Percentiles rank a stretch among this genome's conserved stretches.
These are phyloP conservation scores for Lasiommata megera DNA, from an alignment of 2,888 invertebrate species.

Conservation along the genomic window DNA sequence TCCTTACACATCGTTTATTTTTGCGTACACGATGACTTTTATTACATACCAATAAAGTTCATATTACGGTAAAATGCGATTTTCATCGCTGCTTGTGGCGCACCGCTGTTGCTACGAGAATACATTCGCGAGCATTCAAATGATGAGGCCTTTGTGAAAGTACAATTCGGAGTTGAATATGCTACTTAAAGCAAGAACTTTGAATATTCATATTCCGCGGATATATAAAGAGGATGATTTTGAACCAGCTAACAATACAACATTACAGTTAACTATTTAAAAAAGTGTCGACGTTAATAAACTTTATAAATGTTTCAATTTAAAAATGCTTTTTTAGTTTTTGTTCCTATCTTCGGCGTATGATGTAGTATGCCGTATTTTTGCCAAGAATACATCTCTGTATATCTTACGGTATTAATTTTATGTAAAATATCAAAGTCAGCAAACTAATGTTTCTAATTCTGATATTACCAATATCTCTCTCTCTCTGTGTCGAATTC, in stretches of 20 bases:
- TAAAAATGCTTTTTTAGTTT: too few relatives aligned
- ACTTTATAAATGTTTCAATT: too few relatives aligned
- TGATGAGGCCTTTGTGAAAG: constrained; percentile 36
- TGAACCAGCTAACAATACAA: background rate
- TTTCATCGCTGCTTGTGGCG: background rate
- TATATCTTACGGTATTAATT: too few relatives aligned
- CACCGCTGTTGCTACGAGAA: constrained; percentile 21
- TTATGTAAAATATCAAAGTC: too few relatives aligned
- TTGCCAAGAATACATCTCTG: too few relatives aligned
- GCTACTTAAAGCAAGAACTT: constrained; percentile 25
- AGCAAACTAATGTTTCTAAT: too few relatives aligned
- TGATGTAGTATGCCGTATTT: too few relatives aligned
- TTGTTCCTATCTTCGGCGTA: too few relatives aligned
- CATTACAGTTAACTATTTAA: too few relatives aligned
- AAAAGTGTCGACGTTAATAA: too few relatives aligned
- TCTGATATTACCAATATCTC: too few relatives aligned
- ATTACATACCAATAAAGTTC: constrained; percentile 11
- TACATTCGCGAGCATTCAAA: constrained; percentile 33
- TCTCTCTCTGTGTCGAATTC: too few relatives aligned
- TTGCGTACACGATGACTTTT: background rate
- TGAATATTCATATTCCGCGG: constrained; percentile 23
- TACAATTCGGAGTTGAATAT: constrained; percentile 32
- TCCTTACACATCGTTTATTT: background rate
- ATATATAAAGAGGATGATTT: constrained; percentile 1
- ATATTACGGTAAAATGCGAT: constrained; percentile 1